These are phyloP conservation scores for Clanis bilineata DNA, from an alignment of 2,888 invertebrate genomes.

Conservation along the genomic window DNA sequence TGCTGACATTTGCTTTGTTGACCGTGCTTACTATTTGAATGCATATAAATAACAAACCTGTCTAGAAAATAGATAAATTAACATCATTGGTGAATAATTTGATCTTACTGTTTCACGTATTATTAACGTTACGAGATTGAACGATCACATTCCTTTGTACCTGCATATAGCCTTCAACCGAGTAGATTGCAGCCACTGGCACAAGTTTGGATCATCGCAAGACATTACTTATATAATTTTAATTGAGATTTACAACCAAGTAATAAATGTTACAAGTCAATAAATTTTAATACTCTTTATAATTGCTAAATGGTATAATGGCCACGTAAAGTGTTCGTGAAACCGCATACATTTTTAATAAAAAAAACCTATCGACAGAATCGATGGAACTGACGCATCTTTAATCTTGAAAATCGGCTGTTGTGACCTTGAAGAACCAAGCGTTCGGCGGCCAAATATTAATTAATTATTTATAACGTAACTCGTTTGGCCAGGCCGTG, in stretches of 20 bases:
- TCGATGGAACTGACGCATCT: constrained; percentile 32
- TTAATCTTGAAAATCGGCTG: constrained; percentile 45
- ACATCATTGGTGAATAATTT: neutral
- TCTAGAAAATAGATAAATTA: constrained; percentile 6
- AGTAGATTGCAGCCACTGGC: neutral
- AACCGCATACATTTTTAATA: neutral
- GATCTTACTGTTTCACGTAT: neutral
- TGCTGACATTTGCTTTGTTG: constrained; percentile 25
- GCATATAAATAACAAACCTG: constrained; percentile 8
- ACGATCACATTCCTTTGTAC: constrained; percentile 6
- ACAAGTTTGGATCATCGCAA: neutral
- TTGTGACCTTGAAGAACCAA: constrained; percentile 63
- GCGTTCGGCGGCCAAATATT: constrained; percentile 73
- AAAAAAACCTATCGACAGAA: neutral
- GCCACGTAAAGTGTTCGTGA: neutral
- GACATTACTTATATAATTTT: constrained; percentile 15
- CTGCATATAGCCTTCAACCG: constrained; percentile 14
- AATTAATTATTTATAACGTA: constrained; percentile 74
- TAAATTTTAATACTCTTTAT: neutral
- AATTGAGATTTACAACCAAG: constrained; percentile 9
- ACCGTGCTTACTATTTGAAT: constrained; percentile 17
- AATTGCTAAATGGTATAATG: neutral
- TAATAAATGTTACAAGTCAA: neutral
- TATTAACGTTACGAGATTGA: constrained; percentile 4
- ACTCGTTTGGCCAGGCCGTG: constrained; percentile 67